These are phyloP conservation scores for Drosophila robusta DNA, from an alignment of 2,888 invertebrate species.

Conservation along the genomic window DNA sequence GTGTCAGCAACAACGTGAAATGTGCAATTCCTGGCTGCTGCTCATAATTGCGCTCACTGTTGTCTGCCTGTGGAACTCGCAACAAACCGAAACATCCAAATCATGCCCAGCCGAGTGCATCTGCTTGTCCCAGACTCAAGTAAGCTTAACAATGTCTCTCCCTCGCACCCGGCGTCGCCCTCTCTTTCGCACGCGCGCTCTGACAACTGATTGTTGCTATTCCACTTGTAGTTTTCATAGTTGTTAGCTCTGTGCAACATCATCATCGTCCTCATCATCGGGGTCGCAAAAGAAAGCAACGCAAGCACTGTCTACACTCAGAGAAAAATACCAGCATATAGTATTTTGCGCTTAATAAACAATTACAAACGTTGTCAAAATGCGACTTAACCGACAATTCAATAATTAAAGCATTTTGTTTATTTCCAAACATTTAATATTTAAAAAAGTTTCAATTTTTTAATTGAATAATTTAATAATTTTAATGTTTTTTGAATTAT, in stretches of 20 bases:
- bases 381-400: no score
- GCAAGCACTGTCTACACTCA: conserved; percentile 1
- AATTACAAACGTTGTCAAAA: no score
- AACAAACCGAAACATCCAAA: conserved; percentile 86
- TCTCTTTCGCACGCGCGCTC: neutral
- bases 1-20: conserved; percentile 84
- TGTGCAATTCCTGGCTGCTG: conserved; percentile 85
- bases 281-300: conserved; percentile 23
- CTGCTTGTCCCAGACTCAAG: conserved; percentile 94
- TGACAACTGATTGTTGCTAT: conserved; percentile 23
- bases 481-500: no score
- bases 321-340: neutral
- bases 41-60: conserved; percentile 85
- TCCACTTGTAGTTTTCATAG: conserved; percentile 41
- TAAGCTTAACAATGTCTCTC: conserved; percentile 85
- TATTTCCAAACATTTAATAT: no score
- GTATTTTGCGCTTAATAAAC: no score
- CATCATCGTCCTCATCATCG: conserved; percentile 15
- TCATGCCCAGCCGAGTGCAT: conserved; percentile 93
- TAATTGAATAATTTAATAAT: no score
- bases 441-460: no score
- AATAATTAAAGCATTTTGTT: no score
- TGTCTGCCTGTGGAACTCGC: conserved; percentile 85
- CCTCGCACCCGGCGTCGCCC: neutral
- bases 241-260: conserved; percentile 33